Conservation (phyloP, 2,113 vertebrate genomes). For the Mesocricetus auratus region DNA sequence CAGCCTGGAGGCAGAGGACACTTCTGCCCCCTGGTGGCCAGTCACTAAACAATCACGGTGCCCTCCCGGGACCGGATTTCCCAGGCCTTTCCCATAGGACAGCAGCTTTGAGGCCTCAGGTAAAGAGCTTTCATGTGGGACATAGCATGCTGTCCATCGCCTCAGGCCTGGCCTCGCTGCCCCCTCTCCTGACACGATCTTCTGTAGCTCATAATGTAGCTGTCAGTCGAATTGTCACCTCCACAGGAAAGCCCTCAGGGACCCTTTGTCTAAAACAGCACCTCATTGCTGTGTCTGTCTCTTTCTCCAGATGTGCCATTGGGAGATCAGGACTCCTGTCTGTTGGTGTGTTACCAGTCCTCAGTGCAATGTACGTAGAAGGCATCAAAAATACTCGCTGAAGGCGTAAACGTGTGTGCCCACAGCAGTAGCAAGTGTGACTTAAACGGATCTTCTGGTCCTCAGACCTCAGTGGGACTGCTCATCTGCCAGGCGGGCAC, state of each 20-base stretch:
- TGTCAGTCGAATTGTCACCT: background rate
- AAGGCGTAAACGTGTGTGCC: background rate
- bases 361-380: background rate
- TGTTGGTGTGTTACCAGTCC: background rate
- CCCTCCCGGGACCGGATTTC: rapidly evolving
- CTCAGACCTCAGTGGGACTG: background rate
- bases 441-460: background rate
- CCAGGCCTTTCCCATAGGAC: background rate
- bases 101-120: background rate
- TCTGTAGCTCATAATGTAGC: background rate
- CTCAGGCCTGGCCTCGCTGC: background rate
- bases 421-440: background rate
- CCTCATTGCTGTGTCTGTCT: background rate
- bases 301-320: background rate
- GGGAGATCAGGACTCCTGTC: background rate
- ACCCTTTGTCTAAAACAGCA: background rate
- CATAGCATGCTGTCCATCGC: background rate
- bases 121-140: background rate
- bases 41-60: background rate
- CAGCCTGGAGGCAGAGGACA: background rate
- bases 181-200: background rate
- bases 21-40: slow-evolving; percentile 68
- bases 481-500: background rate
- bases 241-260: slow-evolving; percentile 15
- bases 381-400: background rate